These are phyloP conservation scores for Anoura caudifer DNA, from an alignment of 2,113 vertebrate species.

Conservation along the genomic window DNA sequence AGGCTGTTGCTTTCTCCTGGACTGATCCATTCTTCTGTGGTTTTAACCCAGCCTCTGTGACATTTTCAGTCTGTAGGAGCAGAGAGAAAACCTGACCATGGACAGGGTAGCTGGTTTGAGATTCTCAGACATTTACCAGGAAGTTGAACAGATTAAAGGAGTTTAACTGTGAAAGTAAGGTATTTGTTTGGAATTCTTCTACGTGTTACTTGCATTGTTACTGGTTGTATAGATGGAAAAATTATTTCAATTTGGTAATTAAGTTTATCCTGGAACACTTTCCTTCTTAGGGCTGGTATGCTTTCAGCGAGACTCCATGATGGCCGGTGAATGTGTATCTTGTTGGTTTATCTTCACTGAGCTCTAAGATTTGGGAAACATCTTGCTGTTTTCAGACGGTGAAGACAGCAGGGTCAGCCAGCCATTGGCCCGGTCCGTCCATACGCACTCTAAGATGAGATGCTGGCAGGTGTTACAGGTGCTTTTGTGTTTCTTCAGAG, in stretches of 20 bases:
- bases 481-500: background rate
- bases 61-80: background rate
- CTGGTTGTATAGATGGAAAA: background rate
- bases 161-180: background rate
- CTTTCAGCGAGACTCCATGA: background rate
- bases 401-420: background rate
- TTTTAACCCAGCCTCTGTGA: background rate
- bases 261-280: background rate
- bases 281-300: background rate
- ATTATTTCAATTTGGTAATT: background rate
- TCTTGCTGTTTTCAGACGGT: background rate
- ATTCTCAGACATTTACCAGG: background rate
- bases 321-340: background rate
- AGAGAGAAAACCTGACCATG: background rate
- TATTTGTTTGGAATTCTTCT: background rate
- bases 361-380: background rate
- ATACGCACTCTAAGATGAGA: background rate
- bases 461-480: background rate
- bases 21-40: background rate
- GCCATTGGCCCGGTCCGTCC: background rate
- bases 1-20: background rate
- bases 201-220: background rate
- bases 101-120: background rate
- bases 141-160: constrained; percentile 31
- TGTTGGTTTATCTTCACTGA: background rate